Conservation (phyloP, 1,140 invertebrate species). For the Brachionus rubens region DNA sequence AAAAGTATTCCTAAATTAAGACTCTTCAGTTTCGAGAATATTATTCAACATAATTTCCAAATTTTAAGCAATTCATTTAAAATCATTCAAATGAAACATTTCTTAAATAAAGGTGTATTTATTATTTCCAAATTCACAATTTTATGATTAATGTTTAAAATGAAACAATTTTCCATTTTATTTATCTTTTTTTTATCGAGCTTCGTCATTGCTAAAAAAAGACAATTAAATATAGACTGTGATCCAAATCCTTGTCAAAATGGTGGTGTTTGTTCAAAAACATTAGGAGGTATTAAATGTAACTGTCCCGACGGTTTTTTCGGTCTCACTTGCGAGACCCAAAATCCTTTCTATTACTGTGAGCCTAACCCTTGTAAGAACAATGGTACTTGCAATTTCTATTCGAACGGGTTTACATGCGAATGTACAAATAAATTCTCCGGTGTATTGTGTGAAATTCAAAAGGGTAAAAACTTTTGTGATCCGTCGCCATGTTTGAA, state of each 20-base stretch:
- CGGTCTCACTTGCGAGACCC: neutral
- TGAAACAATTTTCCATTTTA: too few relatives aligned
- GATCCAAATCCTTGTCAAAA: neutral
- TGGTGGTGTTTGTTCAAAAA: slow-evolving; percentile 4
- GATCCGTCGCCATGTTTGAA: neutral
- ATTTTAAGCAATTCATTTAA: too few relatives aligned
- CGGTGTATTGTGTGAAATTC: neutral
- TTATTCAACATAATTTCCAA: too few relatives aligned
- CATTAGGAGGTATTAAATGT: neutral
- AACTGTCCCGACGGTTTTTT: neutral
- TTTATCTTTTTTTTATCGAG: too few relatives aligned
- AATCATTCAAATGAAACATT: too few relatives aligned
- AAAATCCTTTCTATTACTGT: slow-evolving; percentile 22
- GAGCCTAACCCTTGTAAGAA: neutral
- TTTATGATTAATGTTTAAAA: too few relatives aligned
- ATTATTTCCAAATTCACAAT: too few relatives aligned
- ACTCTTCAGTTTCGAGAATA: too few relatives aligned
- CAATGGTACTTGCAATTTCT: neutral
- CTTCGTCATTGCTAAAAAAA: too few relatives aligned
- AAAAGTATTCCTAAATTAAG: too few relatives aligned
- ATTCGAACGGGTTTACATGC: neutral
- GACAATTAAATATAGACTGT: too few relatives aligned
- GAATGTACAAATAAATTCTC: neutral
- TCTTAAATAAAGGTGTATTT: too few relatives aligned
- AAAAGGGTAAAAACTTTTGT: neutral